Conservation (phyloP, 2,113 vertebrate genomes). For the Hemicordylus capensis region DNA sequence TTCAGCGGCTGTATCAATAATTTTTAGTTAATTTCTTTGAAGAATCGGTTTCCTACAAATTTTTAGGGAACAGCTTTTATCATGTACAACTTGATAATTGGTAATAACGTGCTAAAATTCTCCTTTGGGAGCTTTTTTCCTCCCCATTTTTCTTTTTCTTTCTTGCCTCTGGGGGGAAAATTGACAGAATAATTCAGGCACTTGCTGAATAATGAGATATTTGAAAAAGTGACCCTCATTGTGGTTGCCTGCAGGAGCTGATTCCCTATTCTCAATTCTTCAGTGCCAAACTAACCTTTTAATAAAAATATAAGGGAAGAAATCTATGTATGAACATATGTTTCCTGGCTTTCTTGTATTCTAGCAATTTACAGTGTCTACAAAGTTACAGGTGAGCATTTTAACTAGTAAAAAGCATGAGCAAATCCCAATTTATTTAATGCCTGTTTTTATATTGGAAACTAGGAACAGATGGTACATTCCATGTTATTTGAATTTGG, state of each 20-base stretch:
- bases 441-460: conserved; percentile 70
- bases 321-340: conserved; percentile 71
- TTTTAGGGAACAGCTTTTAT: conserved; percentile 49
- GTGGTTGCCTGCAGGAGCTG: conserved; percentile 64
- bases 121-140: conserved; percentile 19
- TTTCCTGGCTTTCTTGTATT: conserved; percentile 71
- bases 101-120: conserved; percentile 62
- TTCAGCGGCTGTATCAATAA: conserved; percentile 35
- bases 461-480: conserved; percentile 80
- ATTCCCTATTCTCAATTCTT: conserved; percentile 72
- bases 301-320: conserved; percentile 76
- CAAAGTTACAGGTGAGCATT: conserved; percentile 76
- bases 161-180: conserved; percentile 40
- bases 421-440: conserved; percentile 69
- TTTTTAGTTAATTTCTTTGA: conserved; percentile 41
- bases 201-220: conserved; percentile 64
- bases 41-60: conserved; percentile 43
- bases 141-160: neutral
- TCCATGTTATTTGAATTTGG: conserved; percentile 74
- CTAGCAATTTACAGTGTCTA: conserved; percentile 69
- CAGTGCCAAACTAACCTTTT: conserved; percentile 69
- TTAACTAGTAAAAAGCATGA: conserved; percentile 66
- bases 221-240: conserved; percentile 68
- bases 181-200: conserved; percentile 69
- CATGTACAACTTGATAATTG: conserved; percentile 64